phyloP scores from a whole-genome alignment of 1,140 invertebrate species.

The Aphis craccivora region DNA sequence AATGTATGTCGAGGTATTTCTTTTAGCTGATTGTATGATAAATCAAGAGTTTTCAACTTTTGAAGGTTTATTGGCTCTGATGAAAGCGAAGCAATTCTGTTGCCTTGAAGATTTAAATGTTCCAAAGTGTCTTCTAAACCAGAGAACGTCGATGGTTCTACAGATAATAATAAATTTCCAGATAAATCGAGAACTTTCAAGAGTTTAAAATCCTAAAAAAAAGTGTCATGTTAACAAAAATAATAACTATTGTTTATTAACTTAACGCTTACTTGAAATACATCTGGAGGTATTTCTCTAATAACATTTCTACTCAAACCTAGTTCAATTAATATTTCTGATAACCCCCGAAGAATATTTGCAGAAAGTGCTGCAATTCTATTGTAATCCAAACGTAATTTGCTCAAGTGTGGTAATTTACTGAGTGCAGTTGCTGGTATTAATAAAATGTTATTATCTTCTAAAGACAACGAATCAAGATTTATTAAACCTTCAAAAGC shows the following conservation, averaged over 20 bases:
- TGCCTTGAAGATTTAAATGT: constrained; percentile 78
- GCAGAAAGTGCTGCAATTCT: constrained; percentile 83
- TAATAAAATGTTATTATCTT: constrained; percentile 86
- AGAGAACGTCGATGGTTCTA: constrained; percentile 77
- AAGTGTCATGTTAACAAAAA: constrained; percentile 30
- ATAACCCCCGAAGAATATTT: constrained; percentile 76
- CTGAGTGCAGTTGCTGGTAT: constrained; percentile 81
- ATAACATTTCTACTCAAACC: constrained; percentile 84
- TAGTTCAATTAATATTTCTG: constrained; percentile 71
- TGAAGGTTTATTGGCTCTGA: constrained; percentile 72
- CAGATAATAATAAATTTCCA: constrained; percentile 77
- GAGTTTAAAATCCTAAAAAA: constrained; percentile 71
- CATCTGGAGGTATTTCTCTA: constrained; percentile 79
- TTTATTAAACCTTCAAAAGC: constrained; percentile 81
- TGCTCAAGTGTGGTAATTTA: constrained; percentile 75
- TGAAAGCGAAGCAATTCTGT: constrained; percentile 72
- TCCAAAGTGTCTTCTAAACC: constrained; percentile 78
- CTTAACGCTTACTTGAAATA: constrained; percentile 69
- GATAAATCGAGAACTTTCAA: constrained; percentile 79
- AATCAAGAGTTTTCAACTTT: constrained; percentile 74
- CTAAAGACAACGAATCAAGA: constrained; percentile 79
- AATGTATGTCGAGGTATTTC: constrained; percentile 76
- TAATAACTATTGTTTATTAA: not conserved
- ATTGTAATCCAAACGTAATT: constrained; percentile 84
- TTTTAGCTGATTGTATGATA: constrained; percentile 80